Percentiles rank a stretch among this genome's conserved stretches.
These are phyloP conservation scores for Coelopa pilipes DNA, from an alignment of 2,888 invertebrate genomes.

Conservation along the genomic window DNA sequence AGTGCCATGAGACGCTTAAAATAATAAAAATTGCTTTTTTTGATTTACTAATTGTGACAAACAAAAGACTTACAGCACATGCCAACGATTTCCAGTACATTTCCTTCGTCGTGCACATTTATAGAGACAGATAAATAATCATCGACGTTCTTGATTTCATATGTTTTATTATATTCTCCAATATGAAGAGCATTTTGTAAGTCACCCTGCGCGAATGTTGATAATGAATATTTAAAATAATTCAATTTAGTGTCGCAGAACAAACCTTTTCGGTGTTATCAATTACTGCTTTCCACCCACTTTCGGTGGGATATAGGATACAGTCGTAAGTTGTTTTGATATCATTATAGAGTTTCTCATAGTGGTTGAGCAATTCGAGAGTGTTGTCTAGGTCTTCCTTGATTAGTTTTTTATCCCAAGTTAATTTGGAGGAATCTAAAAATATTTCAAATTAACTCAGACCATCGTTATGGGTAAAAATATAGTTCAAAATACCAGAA, in stretches of 20 bases:
- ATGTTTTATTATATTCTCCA: slow-evolving; percentile 83
- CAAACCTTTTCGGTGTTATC: slow-evolving; percentile 61
- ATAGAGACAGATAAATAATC: slow-evolving; percentile 90
- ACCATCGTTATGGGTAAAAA: slow-evolving; percentile 1
- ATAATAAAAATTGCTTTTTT: neutral
- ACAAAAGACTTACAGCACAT: slow-evolving; percentile 83
- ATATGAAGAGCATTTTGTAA: slow-evolving; percentile 80
- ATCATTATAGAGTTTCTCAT: slow-evolving; percentile 90
- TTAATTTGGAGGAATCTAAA: slow-evolving; percentile 68
- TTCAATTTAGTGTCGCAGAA: slow-evolving; percentile 39
- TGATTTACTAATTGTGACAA: too few species aligned
- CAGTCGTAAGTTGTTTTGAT: slow-evolving; percentile 93
- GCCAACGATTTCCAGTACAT: slow-evolving; percentile 91
- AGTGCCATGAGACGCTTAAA: slow-evolving; percentile 91
- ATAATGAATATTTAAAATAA: slow-evolving; percentile 38
- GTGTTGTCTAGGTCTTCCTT: slow-evolving; percentile 91
- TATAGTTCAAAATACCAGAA: slow-evolving; percentile 65
- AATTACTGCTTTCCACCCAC: slow-evolving; percentile 75
- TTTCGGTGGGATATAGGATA: slow-evolving; percentile 92
- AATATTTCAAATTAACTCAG: neutral
- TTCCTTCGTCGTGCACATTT: slow-evolving; percentile 91
- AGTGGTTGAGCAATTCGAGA: slow-evolving; percentile 81
- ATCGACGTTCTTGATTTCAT: slow-evolving; percentile 81
- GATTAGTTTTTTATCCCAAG: slow-evolving; percentile 78
- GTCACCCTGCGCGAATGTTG: slow-evolving; percentile 75